A percentile compares a stretch with the other conserved stretches of the same genome.
Conservation (phyloP, 2,888 invertebrate species). For the Hedya salicella region DNA sequence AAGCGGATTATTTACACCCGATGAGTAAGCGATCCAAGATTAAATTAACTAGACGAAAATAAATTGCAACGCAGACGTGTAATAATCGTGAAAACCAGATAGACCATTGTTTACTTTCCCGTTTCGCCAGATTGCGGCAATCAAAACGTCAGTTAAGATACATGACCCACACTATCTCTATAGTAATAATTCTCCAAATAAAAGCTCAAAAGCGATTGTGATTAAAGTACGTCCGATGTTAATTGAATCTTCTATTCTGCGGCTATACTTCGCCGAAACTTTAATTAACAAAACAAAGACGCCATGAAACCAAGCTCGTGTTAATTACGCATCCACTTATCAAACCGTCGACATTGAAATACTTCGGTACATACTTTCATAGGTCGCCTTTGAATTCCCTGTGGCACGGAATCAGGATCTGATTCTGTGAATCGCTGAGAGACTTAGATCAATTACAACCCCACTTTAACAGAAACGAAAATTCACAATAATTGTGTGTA, state of each 20-base stretch:
- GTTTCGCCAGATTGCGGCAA: slow-evolving; percentile 6
- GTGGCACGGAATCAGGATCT: slow-evolving; percentile 8
- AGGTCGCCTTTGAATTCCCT: slow-evolving; percentile 38
- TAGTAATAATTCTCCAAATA: slow-evolving; percentile 2
- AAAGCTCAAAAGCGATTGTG: slow-evolving; percentile 8
- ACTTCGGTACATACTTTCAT: slow-evolving; percentile 36
- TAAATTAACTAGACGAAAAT: neutral
- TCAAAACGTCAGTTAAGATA: slow-evolving; percentile 16
- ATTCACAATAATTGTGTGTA: too few relatives aligned
- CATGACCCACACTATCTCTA: slow-evolving; percentile 4
- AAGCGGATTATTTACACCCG: too few relatives aligned
- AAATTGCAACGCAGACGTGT: slow-evolving; percentile 3
- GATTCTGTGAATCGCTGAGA: slow-evolving; percentile 18
- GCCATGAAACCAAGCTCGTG: slow-evolving; percentile 33
- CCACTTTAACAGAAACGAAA: too few relatives aligned
- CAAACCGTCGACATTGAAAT: slow-evolving; percentile 40
- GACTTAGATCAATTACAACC: too few relatives aligned
- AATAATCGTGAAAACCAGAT: neutral
- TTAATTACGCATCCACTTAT: slow-evolving; percentile 42
- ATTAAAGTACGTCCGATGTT: slow-evolving; percentile 30
- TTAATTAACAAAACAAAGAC: slow-evolving; percentile 41
- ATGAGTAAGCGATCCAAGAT: too few relatives aligned
- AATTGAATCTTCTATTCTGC: slow-evolving; percentile 31
- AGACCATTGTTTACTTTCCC: slow-evolving; percentile 17
- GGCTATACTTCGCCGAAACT: slow-evolving; percentile 36